phyloP scores from a whole-genome alignment of 2,113 vertebrate species.

The Zingel zingel region DNA sequence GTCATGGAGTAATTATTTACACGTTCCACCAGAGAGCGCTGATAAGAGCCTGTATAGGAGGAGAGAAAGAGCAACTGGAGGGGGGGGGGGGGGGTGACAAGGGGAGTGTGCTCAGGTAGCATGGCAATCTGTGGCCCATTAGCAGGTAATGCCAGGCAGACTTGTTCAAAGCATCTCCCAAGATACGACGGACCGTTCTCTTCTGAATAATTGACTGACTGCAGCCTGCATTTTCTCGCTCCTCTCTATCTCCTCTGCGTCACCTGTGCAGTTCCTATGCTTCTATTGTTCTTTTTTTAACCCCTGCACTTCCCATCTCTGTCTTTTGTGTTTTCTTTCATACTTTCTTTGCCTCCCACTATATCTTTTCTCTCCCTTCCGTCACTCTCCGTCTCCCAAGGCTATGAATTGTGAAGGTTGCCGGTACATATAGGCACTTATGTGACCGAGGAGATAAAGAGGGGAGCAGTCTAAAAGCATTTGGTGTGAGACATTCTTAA shows the following conservation, averaged over 20 bases:
- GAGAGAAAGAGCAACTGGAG: neutral
- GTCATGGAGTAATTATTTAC: conserved; percentile 76
- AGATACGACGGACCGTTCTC: conserved; percentile 48
- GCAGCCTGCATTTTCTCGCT: conserved; percentile 8
- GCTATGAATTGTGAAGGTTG: conserved; percentile 44
- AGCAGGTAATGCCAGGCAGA: conserved; percentile 64
- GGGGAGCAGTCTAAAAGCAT: conserved; percentile 28
- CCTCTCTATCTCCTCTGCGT: conserved; percentile 31
- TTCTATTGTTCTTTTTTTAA: conserved; percentile 25
- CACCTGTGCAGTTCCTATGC: conserved; percentile 22
- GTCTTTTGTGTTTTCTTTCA: conserved; percentile 31
- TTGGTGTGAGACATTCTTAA: conserved; percentile 31
- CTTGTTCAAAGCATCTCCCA: conserved; percentile 63
- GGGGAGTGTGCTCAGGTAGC: conserved; percentile 52
- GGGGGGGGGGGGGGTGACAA: neutral
- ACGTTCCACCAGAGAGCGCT: conserved; percentile 59
- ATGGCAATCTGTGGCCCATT: conserved; percentile 68
- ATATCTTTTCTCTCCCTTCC: conserved; percentile 17
- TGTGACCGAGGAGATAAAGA: conserved; percentile 36
- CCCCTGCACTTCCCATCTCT: conserved; percentile 2
- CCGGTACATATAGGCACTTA: conserved; percentile 48
- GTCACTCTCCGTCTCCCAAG: conserved; percentile 39
- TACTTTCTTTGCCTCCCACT: conserved; percentile 6
- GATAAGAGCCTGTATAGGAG: conserved; percentile 51
- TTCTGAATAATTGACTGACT: conserved; percentile 75